Evolutionary conservation across 2,113 vertebrate species (phyloP).

Genomic region (Pachyramphus minor): DNA sequence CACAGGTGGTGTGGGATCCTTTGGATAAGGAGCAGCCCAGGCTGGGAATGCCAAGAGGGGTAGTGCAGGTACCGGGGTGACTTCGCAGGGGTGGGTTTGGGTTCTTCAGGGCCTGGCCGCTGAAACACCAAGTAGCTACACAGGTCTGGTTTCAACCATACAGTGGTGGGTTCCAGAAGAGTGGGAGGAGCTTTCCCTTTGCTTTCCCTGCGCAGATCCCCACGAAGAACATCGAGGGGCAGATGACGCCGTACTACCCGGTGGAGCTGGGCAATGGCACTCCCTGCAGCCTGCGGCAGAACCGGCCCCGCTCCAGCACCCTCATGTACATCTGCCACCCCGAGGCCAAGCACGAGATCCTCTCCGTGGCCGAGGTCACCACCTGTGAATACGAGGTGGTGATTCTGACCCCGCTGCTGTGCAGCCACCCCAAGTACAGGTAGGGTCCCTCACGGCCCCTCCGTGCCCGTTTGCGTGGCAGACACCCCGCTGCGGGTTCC

Average conservation of each 20-base stretch:
- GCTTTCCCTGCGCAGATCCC: constrained; percentile 70
- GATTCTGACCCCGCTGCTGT: constrained; percentile 94
- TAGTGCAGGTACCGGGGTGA: background rate
- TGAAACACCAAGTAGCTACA: background rate
- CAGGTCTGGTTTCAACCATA: background rate
- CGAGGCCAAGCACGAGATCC: constrained; percentile 96
- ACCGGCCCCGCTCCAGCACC: constrained; percentile 83
- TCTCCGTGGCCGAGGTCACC: constrained; percentile 93
- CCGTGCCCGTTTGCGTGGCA: background rate
- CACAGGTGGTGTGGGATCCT: background rate
- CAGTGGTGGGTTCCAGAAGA: background rate
- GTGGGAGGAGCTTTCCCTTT: background rate
- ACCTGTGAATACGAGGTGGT: constrained; percentile 98
- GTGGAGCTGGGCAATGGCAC: constrained; percentile 93
- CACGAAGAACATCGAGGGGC: constrained; percentile 95
- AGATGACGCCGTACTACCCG: constrained; percentile 92
- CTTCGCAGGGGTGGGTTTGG: background rate
- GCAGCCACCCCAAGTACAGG: constrained; percentile 95
- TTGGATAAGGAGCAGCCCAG: background rate
- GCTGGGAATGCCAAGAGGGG: background rate
- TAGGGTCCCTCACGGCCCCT: background rate
- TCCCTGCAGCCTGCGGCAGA: constrained; percentile 88
- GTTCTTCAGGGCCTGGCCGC: background rate
- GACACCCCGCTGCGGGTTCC: background rate
- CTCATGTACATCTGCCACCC: constrained; percentile 97